Evolutionary conservation across 2,113 vertebrate species (phyloP), one percentile per base, ranked within the genome.

Genomic region (Thryonomys swinderianus): DNA sequence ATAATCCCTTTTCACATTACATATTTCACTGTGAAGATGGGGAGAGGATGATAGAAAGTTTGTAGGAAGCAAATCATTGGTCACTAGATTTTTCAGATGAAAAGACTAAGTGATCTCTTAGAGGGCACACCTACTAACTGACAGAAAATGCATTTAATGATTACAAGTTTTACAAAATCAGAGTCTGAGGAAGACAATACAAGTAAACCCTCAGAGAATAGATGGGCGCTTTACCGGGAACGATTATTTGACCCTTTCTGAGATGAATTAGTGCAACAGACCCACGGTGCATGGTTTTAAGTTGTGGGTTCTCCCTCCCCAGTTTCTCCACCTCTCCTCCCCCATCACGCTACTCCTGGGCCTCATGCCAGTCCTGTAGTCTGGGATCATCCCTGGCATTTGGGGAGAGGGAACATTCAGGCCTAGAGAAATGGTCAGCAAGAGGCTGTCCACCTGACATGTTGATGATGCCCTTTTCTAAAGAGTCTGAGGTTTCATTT

Each of bases 51-150:
- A 16, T 88, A 71, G 79, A 88, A 80, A 85, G 59, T 5, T 78
- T 59, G 37, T 5, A 76, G 69, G 48, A 37, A 93, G 12, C 27
- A 85, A 42, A 80, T 55, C 69, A 57, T 66, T 51, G 74, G 27
- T 67, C 57, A 81, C 45, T 20, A 59, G 71, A 67, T 55, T 81
- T 73, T 96, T 78, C 64, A 84, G 62, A 51, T 59, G 74, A 85
- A 90, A 95, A 91, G 48, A 91, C 12, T 32, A 78, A 66, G 37
- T 80, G 12, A 57, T 23, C 48, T 23, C 83, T 71, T 21, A 57
- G 59, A 34, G 32, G 45, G n/a, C 23, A 57, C 12, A 51, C 21
- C 40, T 80, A 18, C 64, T 34, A 87, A 69, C 2, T 64, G 37
- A 90, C 34, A 57, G 64, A 34, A 45, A 88, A 51, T 37, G 7